Evolutionary conservation across 2,797 vertebrate genomes (phyloP), one percentile per base, ranked within the genome.

Genomic region (Sphenodon punctatus): DNA sequence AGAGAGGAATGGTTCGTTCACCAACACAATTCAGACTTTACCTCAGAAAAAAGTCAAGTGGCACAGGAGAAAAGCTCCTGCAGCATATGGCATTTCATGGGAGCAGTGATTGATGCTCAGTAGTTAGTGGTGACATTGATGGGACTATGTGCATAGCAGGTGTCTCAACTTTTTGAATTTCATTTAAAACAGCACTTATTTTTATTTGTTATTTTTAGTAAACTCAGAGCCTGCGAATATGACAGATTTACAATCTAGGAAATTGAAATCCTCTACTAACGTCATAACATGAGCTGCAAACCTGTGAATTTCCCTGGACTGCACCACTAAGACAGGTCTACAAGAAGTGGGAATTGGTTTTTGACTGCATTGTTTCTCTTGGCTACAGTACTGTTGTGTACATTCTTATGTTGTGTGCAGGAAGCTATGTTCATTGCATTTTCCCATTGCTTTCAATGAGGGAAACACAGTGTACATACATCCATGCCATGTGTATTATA

Each of bases 21-120:
- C 34, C 41, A 80, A 68, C 84, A 25, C 65, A 85, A 87, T 77
- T 90, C 74, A 67, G 15, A 46, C 66, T 81, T 74, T 80, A 76
- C 19, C 87, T 89, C 77, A 91, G 36, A n/a, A 32, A 74, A 84
- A 60, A 45, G 5, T 71, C 9, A 36, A 80, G 13, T 8, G 84
- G 89, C 90, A 79, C 74, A 69, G 48, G 71, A n/a, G 38, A 30
- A 20, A 75, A 61, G 63, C 48, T 53, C 34, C 34, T 84, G 30
- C 2, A 53, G n/a, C 25, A 69, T 71, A 59, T 41, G 19, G 43
- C 72, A 78, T 5, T 87, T 91, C 58, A 23, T 66, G 58, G 22
- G 49, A 11, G 15, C 3, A 7, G 1, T 78, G 72, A 88, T 48
- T 55, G 46, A 82, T 87, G 72, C 53, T 65, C n/a, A 45, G 53